Percentiles rank a stretch among this genome's conserved stretches.
phyloP scores from a whole-genome alignment of 2,797 vertebrate species.

The Geotria australis region DNA sequence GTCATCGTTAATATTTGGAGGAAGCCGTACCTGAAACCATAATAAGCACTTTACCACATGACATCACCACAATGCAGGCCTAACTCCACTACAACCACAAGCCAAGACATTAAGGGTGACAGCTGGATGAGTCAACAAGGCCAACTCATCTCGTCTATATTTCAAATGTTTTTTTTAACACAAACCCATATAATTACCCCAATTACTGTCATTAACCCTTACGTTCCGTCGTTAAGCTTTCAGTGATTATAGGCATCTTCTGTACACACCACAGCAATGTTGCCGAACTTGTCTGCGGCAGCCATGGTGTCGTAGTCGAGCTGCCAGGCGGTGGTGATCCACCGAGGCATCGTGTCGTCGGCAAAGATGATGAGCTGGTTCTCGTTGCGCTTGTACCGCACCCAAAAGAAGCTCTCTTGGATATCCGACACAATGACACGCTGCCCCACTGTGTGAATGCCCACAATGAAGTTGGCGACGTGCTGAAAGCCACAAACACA shows the following conservation, averaged over 20 bases:
- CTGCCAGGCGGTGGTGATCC: constrained; percentile 76
- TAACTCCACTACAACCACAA: no score
- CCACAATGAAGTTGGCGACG: constrained; percentile 65
- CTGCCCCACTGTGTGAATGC: constrained; percentile 75
- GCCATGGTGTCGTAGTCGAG: constrained; percentile 92
- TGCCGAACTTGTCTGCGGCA: constrained; percentile 86
- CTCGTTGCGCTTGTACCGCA: constrained; percentile 75
- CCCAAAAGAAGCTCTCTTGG: constrained; percentile 94
- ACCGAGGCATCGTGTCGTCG: constrained; percentile 78
- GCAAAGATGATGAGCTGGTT: constrained; percentile 98
- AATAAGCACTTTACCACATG: no score
- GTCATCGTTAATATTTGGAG: constrained; percentile 83
- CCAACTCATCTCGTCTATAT: no score
- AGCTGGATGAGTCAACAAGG: no score
- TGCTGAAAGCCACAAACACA: constrained; percentile 18
- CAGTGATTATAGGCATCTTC: no score
- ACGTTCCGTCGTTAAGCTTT: no score
- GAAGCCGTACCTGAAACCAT: constrained; percentile 41
- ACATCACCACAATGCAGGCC: no score
- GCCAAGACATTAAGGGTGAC: no score
- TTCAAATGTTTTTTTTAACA: no score
- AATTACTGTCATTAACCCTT: no score
- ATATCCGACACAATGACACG: constrained; percentile 69
- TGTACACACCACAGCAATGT: constrained; percentile 69
- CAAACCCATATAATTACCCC: no score